Base-by-base conservation (phyloP, 53 echinoderm and acorn worm species). In the Patiria pectinifera region DNA sequence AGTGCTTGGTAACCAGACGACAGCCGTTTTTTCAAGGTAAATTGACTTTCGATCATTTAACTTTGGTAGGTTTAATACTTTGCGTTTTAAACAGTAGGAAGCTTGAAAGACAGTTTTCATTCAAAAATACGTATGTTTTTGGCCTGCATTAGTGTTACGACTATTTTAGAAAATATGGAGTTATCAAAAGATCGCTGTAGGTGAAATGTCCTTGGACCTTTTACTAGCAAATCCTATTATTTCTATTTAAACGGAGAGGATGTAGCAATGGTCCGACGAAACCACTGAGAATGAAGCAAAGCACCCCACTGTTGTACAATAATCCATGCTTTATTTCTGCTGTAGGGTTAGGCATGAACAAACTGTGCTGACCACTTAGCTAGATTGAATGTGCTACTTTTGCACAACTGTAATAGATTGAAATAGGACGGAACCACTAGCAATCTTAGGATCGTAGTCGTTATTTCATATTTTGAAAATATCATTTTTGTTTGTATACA, bases 21-120 rank as follows among this genome's bases (percentile, higher is more conserved):
- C 15, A 24, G 74, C 22, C 74, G 80, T 79, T 79, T 79, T 16
- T 79, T 13, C 45, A 79, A 79, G 80, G 80, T 79, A 79, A 46
- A 79, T 45, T 45, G 16, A 45, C 24, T 76, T 76, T 23, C 15
- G 10, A 69, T 69, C 69, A 21, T 69, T 69, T 69, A 13, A 8
- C 6, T 15, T 15, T 69, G 0, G 21, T 21, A 18, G 69, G 35
- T 69, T 69, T 15, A 69, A 69, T 69, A 69, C 16, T 69, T 6
- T 53, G 53, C 53, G 53, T 53, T 53, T 6, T 53, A 53, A 53
- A 6, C 53, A 35, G 35, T 35, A 35, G 35, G 35, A 35, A 35
- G 35, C 35, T 1, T 35, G 35, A 35, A 35, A 35, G 35, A 35
- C 35, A 35, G 35, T 53, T 53, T 53, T 53, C 53, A 53, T 53